A percentile compares a stretch with the other conserved stretches of the same genome.
These are phyloP conservation scores for Dexiosoma caninum DNA, from an alignment of 2,888 invertebrate genomes.

Conservation along the genomic window DNA sequence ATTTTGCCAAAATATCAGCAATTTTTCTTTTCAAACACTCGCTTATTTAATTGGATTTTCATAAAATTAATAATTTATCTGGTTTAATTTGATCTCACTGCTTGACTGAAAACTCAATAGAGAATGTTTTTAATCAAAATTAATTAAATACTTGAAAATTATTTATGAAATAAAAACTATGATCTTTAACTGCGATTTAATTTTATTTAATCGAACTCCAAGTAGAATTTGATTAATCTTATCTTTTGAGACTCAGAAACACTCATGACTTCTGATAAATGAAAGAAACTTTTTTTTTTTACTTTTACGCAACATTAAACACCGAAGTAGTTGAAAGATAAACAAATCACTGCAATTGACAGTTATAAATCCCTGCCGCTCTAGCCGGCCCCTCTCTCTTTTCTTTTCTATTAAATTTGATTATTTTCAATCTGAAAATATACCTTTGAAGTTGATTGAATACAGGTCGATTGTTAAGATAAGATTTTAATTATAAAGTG, in stretches of 20 bases:
- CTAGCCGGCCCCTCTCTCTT: too few relatives aligned
- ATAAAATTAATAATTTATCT: too few relatives aligned
- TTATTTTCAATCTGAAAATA: not conserved
- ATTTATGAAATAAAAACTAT: not conserved
- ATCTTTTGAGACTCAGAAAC: not conserved
- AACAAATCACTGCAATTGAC: not conserved
- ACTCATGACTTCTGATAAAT: too few relatives aligned
- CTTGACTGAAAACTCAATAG: too few relatives aligned
- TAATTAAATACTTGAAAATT: too few relatives aligned
- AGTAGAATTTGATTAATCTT: not conserved
- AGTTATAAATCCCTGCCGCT: not conserved
- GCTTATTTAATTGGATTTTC: too few relatives aligned
- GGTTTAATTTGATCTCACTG: too few relatives aligned
- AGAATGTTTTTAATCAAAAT: too few relatives aligned
- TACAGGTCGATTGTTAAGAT: not conserved
- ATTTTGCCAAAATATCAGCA: too few relatives aligned
- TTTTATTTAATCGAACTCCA: not conserved
- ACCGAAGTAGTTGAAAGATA: not conserved
- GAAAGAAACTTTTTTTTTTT: too few relatives aligned
- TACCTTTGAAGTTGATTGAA: not conserved
- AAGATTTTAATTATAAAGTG: constrained; percentile 3
- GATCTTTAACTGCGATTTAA: too few relatives aligned
- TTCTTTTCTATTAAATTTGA: not conserved
- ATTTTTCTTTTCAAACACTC: too few relatives aligned
- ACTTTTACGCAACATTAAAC: not conserved